A percentile compares a stretch with the other conserved stretches of the same genome.
Conservation (phyloP, 1,140 invertebrate genomes). For the Eriocheir sinensis region DNA sequence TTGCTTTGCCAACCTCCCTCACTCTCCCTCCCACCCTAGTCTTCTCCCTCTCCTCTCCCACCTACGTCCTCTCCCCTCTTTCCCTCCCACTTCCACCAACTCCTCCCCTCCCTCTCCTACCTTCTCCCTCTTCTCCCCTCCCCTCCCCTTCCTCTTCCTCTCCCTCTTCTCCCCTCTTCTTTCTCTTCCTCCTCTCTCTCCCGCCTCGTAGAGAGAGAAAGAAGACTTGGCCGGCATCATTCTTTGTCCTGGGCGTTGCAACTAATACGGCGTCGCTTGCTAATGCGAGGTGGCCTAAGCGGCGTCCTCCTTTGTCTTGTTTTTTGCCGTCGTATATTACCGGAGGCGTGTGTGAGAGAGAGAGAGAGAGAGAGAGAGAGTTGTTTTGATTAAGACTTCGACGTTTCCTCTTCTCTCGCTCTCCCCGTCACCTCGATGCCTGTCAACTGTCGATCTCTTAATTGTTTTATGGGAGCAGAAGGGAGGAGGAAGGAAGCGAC, state of each 20-base stretch:
- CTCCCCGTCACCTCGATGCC: neutral
- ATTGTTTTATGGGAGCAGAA: neutral
- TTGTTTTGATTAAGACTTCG: neutral
- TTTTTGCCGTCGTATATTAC: no score
- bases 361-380: neutral
- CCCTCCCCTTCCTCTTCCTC: slow-evolving; percentile 18
- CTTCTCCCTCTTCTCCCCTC: neutral
- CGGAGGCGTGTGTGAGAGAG: no score
- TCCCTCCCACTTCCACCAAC: neutral
- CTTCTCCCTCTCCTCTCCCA: neutral
- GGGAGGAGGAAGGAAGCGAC: neutral
- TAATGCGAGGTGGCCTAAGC: no score
- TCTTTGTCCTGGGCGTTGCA: no score
- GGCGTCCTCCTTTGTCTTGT: no score
- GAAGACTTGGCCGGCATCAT: no score
- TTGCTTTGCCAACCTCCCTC: neutral
- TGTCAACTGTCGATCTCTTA: neutral
- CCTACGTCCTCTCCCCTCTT: neutral
- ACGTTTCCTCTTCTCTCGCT: neutral
- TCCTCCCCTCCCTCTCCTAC: neutral
- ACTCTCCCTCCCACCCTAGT: neutral
- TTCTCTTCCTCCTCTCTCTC: slow-evolving; percentile 29
- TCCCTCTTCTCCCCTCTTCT: slow-evolving; percentile 20
- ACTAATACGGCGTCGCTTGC: no score
- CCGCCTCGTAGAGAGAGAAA: no score